Evolutionary conservation across 2,888 invertebrate genomes (phyloP).

Genomic region (Melinaea marsaeus): DNA sequence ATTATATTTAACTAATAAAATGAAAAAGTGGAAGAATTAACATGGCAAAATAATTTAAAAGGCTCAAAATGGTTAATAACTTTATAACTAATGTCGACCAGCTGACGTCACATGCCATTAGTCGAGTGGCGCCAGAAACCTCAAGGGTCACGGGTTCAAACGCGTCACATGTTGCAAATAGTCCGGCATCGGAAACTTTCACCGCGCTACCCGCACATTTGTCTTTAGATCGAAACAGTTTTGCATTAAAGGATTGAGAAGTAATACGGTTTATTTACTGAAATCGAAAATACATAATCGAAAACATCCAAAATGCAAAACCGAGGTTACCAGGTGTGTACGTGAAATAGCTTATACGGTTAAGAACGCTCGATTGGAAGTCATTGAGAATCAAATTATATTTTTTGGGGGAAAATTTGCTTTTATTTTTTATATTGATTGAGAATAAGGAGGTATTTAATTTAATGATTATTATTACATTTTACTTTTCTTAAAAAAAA

Average conservation of each 20-base stretch:
- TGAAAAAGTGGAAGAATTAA: background rate
- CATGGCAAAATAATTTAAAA: conserved; percentile 9
- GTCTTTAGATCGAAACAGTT: conserved; percentile 47
- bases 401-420: too few species aligned
- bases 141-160: conserved; percentile 63
- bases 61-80: conserved; percentile 32
- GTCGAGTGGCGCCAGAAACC: conserved; percentile 57
- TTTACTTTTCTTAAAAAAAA: too few species aligned
- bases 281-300: conserved; percentile 10
- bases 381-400: conserved; percentile 9
- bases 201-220: conserved; percentile 60
- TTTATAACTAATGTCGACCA: conserved; percentile 51
- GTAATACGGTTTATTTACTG: conserved; percentile 25
- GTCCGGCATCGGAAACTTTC: conserved; percentile 59
- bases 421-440: too few species aligned
- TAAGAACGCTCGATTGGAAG: conserved; percentile 20
- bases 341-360: conserved; percentile 11
- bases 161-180: conserved; percentile 64
- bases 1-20: background rate
- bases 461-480: too few species aligned
- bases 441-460: too few species aligned
- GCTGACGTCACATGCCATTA: conserved; percentile 61
- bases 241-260: conserved; percentile 29
- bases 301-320: background rate
- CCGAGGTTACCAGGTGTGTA: background rate